Percentiles rank a stretch among this genome's conserved stretches.
These are phyloP conservation scores for Eupelmus urozonus DNA, from an alignment of 2,888 invertebrate genomes.

Conservation along the genomic window DNA sequence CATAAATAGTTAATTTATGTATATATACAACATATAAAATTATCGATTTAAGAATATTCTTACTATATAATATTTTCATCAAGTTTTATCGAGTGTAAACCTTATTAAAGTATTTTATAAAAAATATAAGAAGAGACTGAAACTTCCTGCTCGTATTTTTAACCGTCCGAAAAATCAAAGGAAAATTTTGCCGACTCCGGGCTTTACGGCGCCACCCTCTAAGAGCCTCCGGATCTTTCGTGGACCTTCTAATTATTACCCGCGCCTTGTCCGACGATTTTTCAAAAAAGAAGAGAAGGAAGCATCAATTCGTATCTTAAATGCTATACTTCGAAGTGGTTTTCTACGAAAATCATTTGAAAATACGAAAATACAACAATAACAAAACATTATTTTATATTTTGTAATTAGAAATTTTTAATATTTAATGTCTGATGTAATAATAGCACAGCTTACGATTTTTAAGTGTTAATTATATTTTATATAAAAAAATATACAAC, in stretches of 20 bases:
- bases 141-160: slow-evolving; percentile 5
- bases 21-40: too few species aligned
- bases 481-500: too few species aligned
- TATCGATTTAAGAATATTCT: too few species aligned
- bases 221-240: not conserved
- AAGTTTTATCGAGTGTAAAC: too few species aligned
- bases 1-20: too few species aligned
- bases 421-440: too few species aligned
- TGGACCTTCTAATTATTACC: slow-evolving; percentile 19
- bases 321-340: not conserved
- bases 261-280: slow-evolving; percentile 7
- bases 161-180: slow-evolving; percentile 20
- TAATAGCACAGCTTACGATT: too few species aligned
- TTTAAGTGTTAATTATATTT: not conserved
- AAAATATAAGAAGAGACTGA: not conserved
- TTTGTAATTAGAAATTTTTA: not conserved
- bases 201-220: not conserved
- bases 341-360: not conserved
- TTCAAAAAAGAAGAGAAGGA: slow-evolving; percentile 9
- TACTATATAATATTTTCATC: too few species aligned
- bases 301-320: not conserved
- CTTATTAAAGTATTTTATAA: too few species aligned
- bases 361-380: too few species aligned
- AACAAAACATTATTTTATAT: too few species aligned
- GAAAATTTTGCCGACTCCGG: slow-evolving; percentile 24